A percentile compares a stretch with the other conserved stretches of the same genome.
phyloP scores from a whole-genome alignment of 2,113 vertebrate genomes.

The Cynopterus brachyotis region DNA sequence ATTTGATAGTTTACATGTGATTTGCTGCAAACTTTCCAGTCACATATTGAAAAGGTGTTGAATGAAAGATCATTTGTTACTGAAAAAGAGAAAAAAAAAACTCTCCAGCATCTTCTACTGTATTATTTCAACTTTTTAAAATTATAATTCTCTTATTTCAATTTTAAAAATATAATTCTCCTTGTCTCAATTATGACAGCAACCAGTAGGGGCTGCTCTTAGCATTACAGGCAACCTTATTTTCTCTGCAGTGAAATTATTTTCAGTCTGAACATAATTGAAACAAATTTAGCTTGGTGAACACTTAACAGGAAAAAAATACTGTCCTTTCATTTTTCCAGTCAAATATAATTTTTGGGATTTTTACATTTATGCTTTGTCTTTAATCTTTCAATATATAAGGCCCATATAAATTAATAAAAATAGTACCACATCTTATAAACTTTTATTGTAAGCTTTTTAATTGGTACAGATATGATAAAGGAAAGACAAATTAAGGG shows the following conservation, averaged over 20 bases:
- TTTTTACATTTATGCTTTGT: conserved; percentile 25
- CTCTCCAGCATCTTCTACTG: neutral
- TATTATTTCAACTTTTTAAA: neutral
- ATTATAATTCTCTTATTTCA: conserved; percentile 1
- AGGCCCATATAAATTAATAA: neutral
- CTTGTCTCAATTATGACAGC: neutral
- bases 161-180: neutral
- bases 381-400: neutral
- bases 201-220: conserved; percentile 75
- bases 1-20: neutral
- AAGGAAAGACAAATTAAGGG: neutral
- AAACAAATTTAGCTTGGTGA: conserved; percentile 31
- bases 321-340: neutral
- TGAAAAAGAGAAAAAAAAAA: neutral
- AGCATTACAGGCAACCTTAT: conserved; percentile 48
- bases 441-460: neutral
- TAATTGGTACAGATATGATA: neutral
- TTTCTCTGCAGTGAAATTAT: conserved; percentile 48
- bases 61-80: neutral
- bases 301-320: neutral
- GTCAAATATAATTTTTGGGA: neutral
- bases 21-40: neutral
- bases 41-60: neutral
- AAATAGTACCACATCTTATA: neutral
- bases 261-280: neutral